Base-by-base conservation (phyloP, 2,888 invertebrate genomes). In the Sceliomorpha sp. region DNA sequence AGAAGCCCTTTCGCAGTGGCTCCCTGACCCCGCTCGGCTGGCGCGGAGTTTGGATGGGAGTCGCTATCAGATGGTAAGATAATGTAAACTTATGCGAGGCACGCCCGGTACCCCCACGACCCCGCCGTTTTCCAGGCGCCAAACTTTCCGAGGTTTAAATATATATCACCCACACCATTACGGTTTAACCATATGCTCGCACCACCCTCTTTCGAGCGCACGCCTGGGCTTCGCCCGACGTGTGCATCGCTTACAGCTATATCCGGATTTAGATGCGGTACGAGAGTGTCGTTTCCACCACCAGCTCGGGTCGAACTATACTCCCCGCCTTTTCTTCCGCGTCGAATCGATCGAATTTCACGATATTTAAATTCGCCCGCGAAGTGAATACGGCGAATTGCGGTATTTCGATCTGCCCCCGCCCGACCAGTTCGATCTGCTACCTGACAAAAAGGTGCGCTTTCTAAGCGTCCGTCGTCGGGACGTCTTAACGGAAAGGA, bases 41-140 rank as follows among this genome's bases (percentile, higher is more conserved):
- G 14, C 44, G 29, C 42, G 44, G 50, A 60, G 59, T 56, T 48
- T 63, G 64, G 44, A 39, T 47, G 50, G 62, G 36, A 62, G 77
- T 79, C 67, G 81, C 83, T 87, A 88, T 88, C 87, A 80, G 87
- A 85, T 85, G 81, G 79, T 81, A 83, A 86, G 87, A 88, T 87
- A 88, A 87, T 86, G 87, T 86, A 85, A 87, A 86, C 87, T 87
- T 88, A 86, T 87, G 86, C 86, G 85, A 85, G 83, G 85, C 86
- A 87, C 86, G 85, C 86, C 83, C 79, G 80, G 75, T 77, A 72
- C 79, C 77, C 78, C 70, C 48, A 70, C 64, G 60, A 69, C 67
- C 70, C 76, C 72, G n/a, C 72, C 72, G 73, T 63, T 69, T 67
- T 63, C 75, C 70, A 71, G 76, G 77, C 79, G 76, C 85, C 83